phyloP scores from a whole-genome alignment of 2,113 vertebrate genomes.

The Paedocypris sp. region DNA sequence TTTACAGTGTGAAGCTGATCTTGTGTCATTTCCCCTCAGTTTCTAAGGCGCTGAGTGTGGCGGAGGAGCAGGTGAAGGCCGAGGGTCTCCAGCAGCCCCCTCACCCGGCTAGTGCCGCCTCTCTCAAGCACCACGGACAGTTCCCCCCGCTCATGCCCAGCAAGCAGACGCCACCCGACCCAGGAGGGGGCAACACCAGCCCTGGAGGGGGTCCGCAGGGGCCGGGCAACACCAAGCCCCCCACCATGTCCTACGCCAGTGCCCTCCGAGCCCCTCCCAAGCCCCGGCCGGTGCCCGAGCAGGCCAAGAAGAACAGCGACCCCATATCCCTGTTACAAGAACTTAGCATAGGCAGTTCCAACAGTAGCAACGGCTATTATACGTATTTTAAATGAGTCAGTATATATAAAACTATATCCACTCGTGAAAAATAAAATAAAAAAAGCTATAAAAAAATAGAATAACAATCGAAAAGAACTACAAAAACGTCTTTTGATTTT shows the following conservation, averaged over 20 bases:
- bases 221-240: constrained; percentile 69
- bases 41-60: constrained; percentile 71
- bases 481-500: constrained; percentile 37
- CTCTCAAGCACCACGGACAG: constrained; percentile 92
- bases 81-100: constrained; percentile 70
- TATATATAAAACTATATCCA: constrained; percentile 50
- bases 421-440: constrained; percentile 44
- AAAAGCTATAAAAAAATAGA: constrained; percentile 59
- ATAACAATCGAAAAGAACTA: constrained; percentile 54
- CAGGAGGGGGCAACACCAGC: constrained; percentile 52
- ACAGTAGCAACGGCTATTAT: constrained; percentile 98
- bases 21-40: constrained; percentile 46
- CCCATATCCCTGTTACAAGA: constrained; percentile 95
- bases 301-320: constrained; percentile 94
- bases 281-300: constrained; percentile 85
- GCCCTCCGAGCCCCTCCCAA: constrained; percentile 92
- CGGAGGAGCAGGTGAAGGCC: constrained; percentile 76
- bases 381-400: constrained; percentile 96
- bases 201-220: constrained; percentile 38
- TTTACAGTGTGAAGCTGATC: too few species aligned
- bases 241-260: constrained; percentile 94
- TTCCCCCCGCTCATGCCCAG: constrained; percentile 93
- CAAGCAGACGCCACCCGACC: constrained; percentile 75
- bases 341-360: constrained; percentile 95
- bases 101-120: constrained; percentile 63